phyloP scores from a whole-genome alignment of 2,888 invertebrate species.

The Pyrrhia umbra region DNA sequence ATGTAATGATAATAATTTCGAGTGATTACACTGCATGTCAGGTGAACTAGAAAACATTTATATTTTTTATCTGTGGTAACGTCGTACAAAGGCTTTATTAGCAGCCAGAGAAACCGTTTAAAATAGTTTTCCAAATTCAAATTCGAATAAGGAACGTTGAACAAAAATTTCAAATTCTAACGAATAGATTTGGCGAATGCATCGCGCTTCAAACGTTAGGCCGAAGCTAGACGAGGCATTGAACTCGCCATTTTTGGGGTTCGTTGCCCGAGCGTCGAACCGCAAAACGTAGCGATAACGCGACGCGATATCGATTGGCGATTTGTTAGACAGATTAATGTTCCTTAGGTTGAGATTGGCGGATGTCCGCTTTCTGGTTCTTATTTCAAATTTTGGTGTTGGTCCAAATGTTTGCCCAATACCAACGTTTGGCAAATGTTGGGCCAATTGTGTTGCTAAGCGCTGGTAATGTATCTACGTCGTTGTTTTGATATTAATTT shows the following conservation, averaged over 20 bases:
- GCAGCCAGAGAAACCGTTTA: constrained; percentile 13
- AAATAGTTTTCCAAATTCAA: constrained; percentile 16
- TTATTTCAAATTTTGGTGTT: constrained; percentile 4
- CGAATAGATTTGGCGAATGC: constrained; percentile 62
- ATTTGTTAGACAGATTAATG: constrained; percentile 64
- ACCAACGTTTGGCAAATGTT: not conserved
- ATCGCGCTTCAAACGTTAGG: constrained; percentile 62
- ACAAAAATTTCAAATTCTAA: constrained; percentile 44
- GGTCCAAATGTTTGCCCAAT: not conserved
- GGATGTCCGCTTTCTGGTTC: constrained; percentile 33
- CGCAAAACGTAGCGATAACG: constrained; percentile 64
- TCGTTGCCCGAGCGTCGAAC: constrained; percentile 73
- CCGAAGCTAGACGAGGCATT: constrained; percentile 66
- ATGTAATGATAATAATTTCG: constrained; percentile 27
- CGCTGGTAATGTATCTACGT: not conserved
- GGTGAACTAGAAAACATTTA: constrained; percentile 32
- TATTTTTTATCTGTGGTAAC: constrained; percentile 13
- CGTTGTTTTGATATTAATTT: not conserved
- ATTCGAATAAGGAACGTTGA: constrained; percentile 24
- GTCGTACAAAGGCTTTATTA: not conserved
- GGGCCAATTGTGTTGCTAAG: not conserved
- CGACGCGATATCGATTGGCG: constrained; percentile 66
- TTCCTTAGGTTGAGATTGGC: constrained; percentile 37
- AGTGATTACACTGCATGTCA: constrained; percentile 21
- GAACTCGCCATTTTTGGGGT: constrained; percentile 70